Evolutionary conservation across 2,888 invertebrate species (phyloP).

Genomic region (Polyommatus icarus): DNA sequence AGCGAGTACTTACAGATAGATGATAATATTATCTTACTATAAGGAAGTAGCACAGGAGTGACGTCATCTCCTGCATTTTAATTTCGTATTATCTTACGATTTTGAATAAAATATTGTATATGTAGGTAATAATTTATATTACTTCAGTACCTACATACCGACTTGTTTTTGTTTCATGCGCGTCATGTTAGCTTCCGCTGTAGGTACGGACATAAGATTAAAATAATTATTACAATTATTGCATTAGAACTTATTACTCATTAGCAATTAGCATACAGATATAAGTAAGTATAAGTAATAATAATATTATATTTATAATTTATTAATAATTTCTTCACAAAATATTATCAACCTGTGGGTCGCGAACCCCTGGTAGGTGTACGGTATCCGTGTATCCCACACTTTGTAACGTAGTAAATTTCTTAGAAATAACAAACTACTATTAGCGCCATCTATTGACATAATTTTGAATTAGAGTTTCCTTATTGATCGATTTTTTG

Average conservation of each 20-base stretch:
- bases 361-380: too few species aligned
- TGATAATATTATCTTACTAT: neutral
- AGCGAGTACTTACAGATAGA: neutral
- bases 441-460: too few species aligned
- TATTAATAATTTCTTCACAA: too few species aligned
- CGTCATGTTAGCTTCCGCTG: conserved; percentile 5
- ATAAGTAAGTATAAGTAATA: too few species aligned
- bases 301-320: too few species aligned
- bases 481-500: too few species aligned
- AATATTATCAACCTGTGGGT: too few species aligned
- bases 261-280: too few species aligned
- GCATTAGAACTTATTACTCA: neutral
- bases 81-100: neutral
- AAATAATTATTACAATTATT: neutral
- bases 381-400: too few species aligned
- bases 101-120: neutral
- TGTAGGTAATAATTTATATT: neutral
- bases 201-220: neutral
- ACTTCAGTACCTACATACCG: neutral
- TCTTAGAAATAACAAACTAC: too few species aligned
- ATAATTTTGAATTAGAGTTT: too few species aligned
- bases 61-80: neutral
- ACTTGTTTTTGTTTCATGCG: conserved; percentile 15
- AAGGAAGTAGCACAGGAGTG: neutral
- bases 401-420: too few species aligned